Conservation (phyloP, 2,888 invertebrate genomes). For the Vandiemenella viatica region DNA sequence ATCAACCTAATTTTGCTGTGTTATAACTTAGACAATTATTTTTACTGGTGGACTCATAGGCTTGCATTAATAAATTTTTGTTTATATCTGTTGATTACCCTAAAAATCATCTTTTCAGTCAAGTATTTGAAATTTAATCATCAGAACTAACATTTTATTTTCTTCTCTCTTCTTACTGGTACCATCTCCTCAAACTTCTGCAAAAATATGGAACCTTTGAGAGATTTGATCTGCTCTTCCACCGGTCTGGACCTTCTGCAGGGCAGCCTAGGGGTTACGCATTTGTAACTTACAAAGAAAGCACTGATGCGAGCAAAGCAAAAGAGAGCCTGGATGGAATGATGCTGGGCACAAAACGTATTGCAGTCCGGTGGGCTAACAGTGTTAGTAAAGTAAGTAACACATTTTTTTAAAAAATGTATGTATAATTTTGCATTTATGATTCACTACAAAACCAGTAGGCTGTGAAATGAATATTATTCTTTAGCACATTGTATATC, state of each 20-base stretch:
- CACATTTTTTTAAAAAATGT: too few relatives aligned
- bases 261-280: conserved; percentile 88
- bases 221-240: conserved; percentile 91
- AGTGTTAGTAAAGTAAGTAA: conserved; percentile 45
- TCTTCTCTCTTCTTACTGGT: conserved; percentile 44
- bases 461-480: too few relatives aligned
- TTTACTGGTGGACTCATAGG: too few relatives aligned
- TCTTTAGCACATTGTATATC: too few relatives aligned
- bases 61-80: too few relatives aligned
- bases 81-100: too few relatives aligned
- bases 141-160: not conserved
- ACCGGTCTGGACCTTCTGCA: conserved; percentile 74
- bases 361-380: conserved; percentile 70
- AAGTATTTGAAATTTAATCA: not conserved
- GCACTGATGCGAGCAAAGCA: conserved; percentile 53
- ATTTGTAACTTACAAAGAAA: conserved; percentile 66
- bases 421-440: too few relatives aligned
- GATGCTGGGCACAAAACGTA: conserved; percentile 53
- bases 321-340: conserved; percentile 59
- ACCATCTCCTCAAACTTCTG: conserved; percentile 88
- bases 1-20: too few relatives aligned
- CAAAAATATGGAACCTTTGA: conserved; percentile 86
- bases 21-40: too few relatives aligned
- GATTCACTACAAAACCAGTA: too few relatives aligned
- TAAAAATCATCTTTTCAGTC: too few relatives aligned